phyloP scores from a whole-genome alignment of 1,140 invertebrate species.

The Drosophila trapezifrons region DNA sequence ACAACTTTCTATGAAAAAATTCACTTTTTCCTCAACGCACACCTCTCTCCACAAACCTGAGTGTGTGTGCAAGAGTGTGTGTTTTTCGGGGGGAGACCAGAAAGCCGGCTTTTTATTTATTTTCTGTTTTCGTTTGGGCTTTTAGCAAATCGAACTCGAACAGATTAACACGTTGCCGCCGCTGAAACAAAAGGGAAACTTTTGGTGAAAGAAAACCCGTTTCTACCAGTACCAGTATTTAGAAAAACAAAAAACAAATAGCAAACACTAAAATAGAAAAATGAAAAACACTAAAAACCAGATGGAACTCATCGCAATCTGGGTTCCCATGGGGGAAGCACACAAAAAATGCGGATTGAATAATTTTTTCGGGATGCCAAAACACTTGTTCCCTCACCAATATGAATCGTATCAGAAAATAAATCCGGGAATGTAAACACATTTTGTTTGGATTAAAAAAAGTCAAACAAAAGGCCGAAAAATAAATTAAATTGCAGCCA shows the following conservation, averaged over 20 bases:
- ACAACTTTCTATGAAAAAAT: constrained; percentile 83
- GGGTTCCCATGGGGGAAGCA: constrained; percentile 12
- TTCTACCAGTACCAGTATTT: constrained; percentile 10
- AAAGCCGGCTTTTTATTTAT: constrained; percentile 54
- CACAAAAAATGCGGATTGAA: constrained; percentile 18
- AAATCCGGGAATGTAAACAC: constrained; percentile 36
- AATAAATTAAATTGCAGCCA: not conserved
- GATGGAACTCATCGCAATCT: constrained; percentile 15
- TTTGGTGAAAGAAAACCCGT: constrained; percentile 42
- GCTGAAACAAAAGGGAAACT: constrained; percentile 68
- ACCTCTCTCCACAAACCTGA: constrained; percentile 5
- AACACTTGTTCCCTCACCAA: constrained; percentile 25
- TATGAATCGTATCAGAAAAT: constrained; percentile 32
- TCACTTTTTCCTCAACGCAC: constrained; percentile 71
- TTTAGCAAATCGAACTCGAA: constrained; percentile 67
- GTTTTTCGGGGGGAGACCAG: constrained; percentile 17
- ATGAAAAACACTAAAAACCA: constrained; percentile 25
- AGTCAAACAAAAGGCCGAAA: not conserved
- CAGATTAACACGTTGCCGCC: constrained; percentile 67
- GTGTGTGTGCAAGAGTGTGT: constrained; percentile 19
- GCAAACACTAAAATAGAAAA: constrained; percentile 17
- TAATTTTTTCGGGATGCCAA: constrained; percentile 22
- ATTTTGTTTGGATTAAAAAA: constrained; percentile 15
- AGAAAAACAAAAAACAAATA: constrained; percentile 22
- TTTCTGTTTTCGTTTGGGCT: constrained; percentile 32